These are phyloP conservation scores for Polypterus bichir DNA, from an alignment of 2,113 vertebrate species.

Conservation along the genomic window DNA sequence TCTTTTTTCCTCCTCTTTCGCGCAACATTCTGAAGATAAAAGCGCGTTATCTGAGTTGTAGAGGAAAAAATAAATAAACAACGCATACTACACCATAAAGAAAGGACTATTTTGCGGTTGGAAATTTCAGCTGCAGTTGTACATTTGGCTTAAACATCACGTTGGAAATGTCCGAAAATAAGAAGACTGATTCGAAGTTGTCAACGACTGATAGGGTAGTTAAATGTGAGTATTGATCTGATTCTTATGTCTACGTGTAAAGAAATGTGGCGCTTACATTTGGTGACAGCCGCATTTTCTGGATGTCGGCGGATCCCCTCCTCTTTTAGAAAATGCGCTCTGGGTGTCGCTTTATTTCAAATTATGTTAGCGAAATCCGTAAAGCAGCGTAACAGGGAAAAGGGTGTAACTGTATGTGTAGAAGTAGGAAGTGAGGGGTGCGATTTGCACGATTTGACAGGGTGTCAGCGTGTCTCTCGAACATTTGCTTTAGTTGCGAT, in stretches of 20 bases:
- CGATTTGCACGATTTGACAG: constrained; percentile 29
- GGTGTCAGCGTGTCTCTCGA: not conserved
- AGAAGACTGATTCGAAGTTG: constrained; percentile 88
- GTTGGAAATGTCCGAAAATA: constrained; percentile 94
- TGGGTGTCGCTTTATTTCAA: too few species aligned
- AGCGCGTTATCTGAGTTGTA: constrained; percentile 42
- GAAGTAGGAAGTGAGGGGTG: constrained; percentile 54
- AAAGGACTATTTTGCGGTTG: constrained; percentile 25
- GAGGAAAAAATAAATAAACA: constrained; percentile 40
- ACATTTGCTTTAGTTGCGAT: too few species aligned
- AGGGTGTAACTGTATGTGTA: constrained; percentile 36
- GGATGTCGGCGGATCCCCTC: too few species aligned
- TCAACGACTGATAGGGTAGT: constrained; percentile 92
- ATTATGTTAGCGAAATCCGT: constrained; percentile 17
- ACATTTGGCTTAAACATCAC: constrained; percentile 33
- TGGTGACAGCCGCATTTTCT: too few species aligned
- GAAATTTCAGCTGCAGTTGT: constrained; percentile 30
- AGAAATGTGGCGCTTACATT: too few species aligned
- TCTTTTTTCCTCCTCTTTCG: too few species aligned
- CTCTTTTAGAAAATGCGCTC: too few species aligned
- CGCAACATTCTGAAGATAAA: constrained; percentile 29
- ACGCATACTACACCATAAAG: constrained; percentile 28
- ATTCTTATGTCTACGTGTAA: not conserved
- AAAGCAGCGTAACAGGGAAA: constrained; percentile 29
- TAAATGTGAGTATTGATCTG: constrained; percentile 69